Evolutionary conservation across 2,888 invertebrate genomes (phyloP), one percentile per base, ranked within the genome.

Genomic region (Folsomia manolachei): DNA sequence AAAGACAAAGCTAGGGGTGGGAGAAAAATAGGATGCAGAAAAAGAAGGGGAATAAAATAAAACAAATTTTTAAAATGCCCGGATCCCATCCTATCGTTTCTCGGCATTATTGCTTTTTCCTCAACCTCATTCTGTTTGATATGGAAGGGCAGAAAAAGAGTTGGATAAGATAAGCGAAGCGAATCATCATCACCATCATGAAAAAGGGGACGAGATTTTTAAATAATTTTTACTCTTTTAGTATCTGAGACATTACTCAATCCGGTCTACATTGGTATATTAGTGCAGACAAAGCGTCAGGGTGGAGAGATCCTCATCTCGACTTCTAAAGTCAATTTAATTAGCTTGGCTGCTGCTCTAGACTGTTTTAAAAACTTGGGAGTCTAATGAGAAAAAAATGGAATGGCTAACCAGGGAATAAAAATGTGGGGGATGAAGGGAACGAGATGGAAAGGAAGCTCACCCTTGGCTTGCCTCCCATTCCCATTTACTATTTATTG

Each of bases 11-110:
- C 60, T 70, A 66, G 75, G n/a, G 74, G 72, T 69, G 78, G 80
- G 75, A 78, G 78, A 76, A 78, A 82, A 78, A 77, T 81, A 71
- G n/a, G n/a, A n/a, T 75, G 77, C 75, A 68, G 51, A 39, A n/a
- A 27, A 60, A 62, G 53, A 74, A 74, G 71, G 78, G 75, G 76
- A 80, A 79, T 80, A 81, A 75, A 80, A 79, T 80, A 81, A 81
- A 56, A 56, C 19, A 56, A 79, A 82, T 77, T 71, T 70, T 70
- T 51, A 71, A 82, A 82, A 78, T 75, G 71, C 75, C 63, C 73
- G 56, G 27, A 67, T 67, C 56, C 63, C 69, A 65, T 72, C 63
- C 67, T 53, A 19, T 56, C 62, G 52, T 53, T 72, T 66, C 27
- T 53, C 65, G 51, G 52, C 65, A 71, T 70, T 64, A 66, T 64